Evolutionary conservation across 2,797 vertebrate genomes (phyloP).

Genomic region (Acipenser ruthenus): DNA sequence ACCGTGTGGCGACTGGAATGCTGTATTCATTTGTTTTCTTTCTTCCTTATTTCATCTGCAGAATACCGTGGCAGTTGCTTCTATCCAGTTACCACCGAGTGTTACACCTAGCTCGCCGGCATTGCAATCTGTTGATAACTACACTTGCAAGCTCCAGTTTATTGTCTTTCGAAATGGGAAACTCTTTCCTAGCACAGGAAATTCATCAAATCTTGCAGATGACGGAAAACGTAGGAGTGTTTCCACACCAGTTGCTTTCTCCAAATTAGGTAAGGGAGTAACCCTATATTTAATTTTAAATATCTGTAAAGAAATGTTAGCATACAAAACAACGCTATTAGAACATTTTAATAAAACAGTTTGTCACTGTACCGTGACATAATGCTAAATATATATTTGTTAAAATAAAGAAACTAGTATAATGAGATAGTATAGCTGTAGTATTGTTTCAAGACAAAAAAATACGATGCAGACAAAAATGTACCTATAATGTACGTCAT

Average conservation of each 20-base stretch:
- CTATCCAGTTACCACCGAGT: conserved; percentile 85
- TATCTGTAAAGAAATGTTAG: too few species aligned
- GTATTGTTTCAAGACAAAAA: too few species aligned
- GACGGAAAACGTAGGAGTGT: conserved; percentile 75
- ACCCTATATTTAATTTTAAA: conserved; percentile 18
- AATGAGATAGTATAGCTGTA: too few species aligned
- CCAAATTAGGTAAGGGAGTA: conserved; percentile 90
- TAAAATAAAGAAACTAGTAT: too few species aligned
- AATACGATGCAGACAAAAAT: too few species aligned
- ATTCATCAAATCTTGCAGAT: conserved; percentile 81
- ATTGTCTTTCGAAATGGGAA: conserved; percentile 85
- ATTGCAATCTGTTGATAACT: conserved; percentile 92
- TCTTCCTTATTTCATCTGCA: conserved; percentile 56
- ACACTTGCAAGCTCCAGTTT: conserved; percentile 82
- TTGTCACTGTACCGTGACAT: too few species aligned
- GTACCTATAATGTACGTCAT: too few species aligned
- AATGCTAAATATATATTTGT: too few species aligned
- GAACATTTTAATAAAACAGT: too few species aligned
- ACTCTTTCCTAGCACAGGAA: conserved; percentile 78
- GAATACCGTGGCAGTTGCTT: conserved; percentile 86
- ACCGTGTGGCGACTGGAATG: conserved; percentile 56
- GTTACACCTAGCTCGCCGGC: conserved; percentile 70
- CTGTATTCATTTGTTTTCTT: conserved; percentile 51
- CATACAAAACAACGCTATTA: too few species aligned
- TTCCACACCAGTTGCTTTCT: conserved; percentile 79